Evolutionary conservation across 2,797 vertebrate species (phyloP), one percentile per base, ranked within the genome.

Genomic region (Mus spretus): DNA sequence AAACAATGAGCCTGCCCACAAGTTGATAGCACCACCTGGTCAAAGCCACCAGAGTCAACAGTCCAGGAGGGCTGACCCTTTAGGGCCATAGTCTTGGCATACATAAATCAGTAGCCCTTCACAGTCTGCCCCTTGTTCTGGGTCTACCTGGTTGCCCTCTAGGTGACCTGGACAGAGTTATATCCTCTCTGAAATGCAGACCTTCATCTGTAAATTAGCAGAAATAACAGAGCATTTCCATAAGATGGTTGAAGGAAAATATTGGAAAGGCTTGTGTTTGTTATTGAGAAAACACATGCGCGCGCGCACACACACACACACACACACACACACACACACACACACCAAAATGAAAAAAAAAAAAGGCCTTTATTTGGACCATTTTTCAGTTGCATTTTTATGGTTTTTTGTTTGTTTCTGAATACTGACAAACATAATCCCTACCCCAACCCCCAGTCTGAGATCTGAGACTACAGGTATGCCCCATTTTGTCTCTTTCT

Each of bases 1-100:
- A 97, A 96, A 93, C 95, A 96, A 96, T 79, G 95, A 96, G 40
- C 85, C 92, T 72, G 92, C 93, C 6, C 53, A 19, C 92, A 88
- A 72, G 93, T 37, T 78, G 84, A 94, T 40, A 47, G 85, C 97
- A 93, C 84, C 92, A 90, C 74, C 81, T 96, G 96, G 88, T 80
- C 77, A 3, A 67, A 70, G 94, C 96, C 59, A 86, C 92, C n/a
- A 90, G 96, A 96, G 96, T 59, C 72, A 9, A n/a, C 96, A 97
- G 37, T 17, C 80, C 17, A 11, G 87, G 15, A 4, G 13, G 7
- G 9, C 31, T 1, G 9, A 55, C 12, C 87, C 80, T 67, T 59
- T 72, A 0, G 70, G 83, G 90, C 57, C 94, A 47, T 2, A 63
- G 26, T 47, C 92, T 77, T 63, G 22, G 0, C 3, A 8, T 5